phyloP scores from a whole-genome alignment of 2,888 invertebrate species.

The Embidobia sp. region DNA sequence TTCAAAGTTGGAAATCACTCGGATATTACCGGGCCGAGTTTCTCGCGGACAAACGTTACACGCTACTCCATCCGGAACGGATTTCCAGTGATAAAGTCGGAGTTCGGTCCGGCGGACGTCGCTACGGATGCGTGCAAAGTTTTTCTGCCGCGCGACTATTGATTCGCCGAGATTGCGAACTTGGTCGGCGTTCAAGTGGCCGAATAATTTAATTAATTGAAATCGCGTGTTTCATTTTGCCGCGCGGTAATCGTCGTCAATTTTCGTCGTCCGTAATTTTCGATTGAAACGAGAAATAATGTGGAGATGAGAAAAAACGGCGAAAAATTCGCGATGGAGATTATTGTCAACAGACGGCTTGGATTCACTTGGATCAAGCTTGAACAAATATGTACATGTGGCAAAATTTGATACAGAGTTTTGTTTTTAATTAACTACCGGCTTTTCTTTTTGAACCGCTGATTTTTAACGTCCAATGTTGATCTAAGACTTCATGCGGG shows the following conservation, averaged over 20 bases:
- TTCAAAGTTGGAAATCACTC: constrained; percentile 31
- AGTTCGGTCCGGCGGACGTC: constrained; percentile 54
- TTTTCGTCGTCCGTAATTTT: neutral
- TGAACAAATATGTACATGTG: neutral
- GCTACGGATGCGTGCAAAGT: constrained; percentile 44
- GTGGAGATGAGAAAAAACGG: too few relatives aligned
- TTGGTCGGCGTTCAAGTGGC: constrained; percentile 19
- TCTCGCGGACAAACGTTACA: constrained; percentile 46
- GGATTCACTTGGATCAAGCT: neutral
- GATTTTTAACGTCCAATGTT: too few relatives aligned
- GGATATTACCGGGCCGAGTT: constrained; percentile 21
- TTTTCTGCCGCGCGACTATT: constrained; percentile 40
- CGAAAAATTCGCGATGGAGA: constrained; percentile 1
- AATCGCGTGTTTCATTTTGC: constrained; percentile 16
- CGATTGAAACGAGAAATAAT: neutral
- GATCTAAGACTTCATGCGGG: too few relatives aligned
- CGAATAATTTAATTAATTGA: constrained; percentile 50
- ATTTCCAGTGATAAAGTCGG: constrained; percentile 56
- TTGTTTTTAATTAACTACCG: neutral
- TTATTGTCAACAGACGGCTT: constrained; percentile 6
- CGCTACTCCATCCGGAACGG: constrained; percentile 45
- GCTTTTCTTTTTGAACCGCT: too few relatives aligned
- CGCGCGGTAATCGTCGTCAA: too few relatives aligned
- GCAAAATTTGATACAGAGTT: neutral
- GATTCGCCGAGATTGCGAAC: constrained; percentile 34